Conservation (phyloP, 1,140 invertebrate species). For the Heliconius melpomene region DNA sequence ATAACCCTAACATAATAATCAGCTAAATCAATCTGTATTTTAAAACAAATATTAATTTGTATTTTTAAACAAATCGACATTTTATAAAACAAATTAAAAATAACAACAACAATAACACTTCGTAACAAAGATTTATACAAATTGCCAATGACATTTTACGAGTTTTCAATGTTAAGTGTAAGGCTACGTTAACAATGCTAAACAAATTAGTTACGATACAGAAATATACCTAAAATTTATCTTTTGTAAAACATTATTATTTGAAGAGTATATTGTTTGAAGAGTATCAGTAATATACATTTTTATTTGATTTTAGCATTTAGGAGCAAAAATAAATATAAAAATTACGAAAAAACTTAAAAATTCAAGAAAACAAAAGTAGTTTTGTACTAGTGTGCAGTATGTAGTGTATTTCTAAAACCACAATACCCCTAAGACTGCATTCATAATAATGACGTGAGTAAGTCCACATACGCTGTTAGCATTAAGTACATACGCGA, state of each 20-base stretch:
- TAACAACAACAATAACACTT: background rate
- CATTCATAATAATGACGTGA: background rate
- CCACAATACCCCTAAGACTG: background rate
- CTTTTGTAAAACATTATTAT: background rate
- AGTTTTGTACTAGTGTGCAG: too few species aligned
- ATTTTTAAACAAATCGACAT: background rate
- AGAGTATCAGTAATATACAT: background rate
- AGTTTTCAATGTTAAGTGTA: background rate
- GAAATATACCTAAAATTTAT: background rate
- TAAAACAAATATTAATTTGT: too few species aligned
- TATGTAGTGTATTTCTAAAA: constrained; percentile 8
- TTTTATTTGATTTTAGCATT: too few species aligned
- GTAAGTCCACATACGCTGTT: background rate
- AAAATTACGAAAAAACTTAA: background rate
- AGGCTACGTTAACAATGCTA: background rate
- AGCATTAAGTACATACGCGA: background rate
- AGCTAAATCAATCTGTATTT: too few species aligned
- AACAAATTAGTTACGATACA: background rate
- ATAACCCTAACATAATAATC: too few species aligned
- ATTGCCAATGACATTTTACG: background rate
- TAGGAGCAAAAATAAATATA: background rate
- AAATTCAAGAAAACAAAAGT: background rate
- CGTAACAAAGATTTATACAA: background rate
- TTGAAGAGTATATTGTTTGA: background rate
- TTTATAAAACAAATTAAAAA: background rate